Conservation (phyloP, 2,888 invertebrate species). For the Bembecia ichneumoniformis region DNA sequence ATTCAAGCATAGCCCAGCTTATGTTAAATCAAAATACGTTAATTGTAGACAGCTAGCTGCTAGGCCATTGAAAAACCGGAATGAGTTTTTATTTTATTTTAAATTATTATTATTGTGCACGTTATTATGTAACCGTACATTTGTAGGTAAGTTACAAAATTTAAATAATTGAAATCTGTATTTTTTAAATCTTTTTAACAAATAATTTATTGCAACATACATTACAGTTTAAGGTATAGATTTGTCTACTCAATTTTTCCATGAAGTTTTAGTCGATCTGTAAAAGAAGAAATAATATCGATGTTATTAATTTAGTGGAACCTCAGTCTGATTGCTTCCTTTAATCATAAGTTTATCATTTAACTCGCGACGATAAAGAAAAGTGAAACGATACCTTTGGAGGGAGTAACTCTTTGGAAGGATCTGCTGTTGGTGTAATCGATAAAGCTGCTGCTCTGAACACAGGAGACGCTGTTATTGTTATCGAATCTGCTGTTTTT, state of each 20-base stretch:
- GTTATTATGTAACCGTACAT: too few species aligned
- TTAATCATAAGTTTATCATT: not conserved
- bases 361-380: conserved; percentile 6
- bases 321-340: not conserved
- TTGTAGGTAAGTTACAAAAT: too few species aligned
- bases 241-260: not conserved
- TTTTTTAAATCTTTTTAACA: too few species aligned
- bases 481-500: not conserved
- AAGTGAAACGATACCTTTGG: conserved; percentile 23
- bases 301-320: conserved; percentile 1
- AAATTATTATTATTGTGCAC: too few species aligned
- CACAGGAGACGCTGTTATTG: not conserved
- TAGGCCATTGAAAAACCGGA: too few species aligned
- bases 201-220: too few species aligned
- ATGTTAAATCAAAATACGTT: too few species aligned
- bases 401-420: conserved; percentile 27
- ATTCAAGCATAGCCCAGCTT: too few species aligned
- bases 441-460: not conserved
- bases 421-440: conserved; percentile 1
- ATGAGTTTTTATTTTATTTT: too few species aligned
- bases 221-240: too few species aligned
- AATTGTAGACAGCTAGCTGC: too few species aligned
- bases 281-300: not conserved
- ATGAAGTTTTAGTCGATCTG: not conserved
- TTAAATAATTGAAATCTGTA: too few species aligned